These are phyloP conservation scores for Chloropsis hardwickii DNA, from an alignment of 2,113 vertebrate genomes.

Conservation along the genomic window DNA sequence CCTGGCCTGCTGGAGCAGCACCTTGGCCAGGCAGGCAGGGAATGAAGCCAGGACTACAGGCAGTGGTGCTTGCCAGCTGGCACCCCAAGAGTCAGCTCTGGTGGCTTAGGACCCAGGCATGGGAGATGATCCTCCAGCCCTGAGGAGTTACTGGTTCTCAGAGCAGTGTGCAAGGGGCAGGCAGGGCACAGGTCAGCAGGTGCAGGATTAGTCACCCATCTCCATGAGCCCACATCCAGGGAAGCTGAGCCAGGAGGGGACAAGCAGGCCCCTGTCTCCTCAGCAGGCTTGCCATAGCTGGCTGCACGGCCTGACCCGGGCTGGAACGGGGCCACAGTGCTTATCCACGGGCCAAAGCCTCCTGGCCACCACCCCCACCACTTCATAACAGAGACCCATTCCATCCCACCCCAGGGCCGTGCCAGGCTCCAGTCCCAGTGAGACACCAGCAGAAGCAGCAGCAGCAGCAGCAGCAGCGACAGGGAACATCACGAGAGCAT, in stretches of 20 bases:
- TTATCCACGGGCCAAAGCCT: background rate
- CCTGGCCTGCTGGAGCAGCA: background rate
- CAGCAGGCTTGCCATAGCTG: rapidly evolving
- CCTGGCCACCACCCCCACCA: background rate
- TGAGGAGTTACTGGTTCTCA: rapidly evolving
- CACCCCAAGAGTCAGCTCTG: background rate
- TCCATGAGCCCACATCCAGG: background rate
- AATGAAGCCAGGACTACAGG: background rate
- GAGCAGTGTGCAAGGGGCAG: rapidly evolving
- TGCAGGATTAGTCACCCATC: background rate
- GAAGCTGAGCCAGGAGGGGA: background rate
- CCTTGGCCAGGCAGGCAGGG: background rate
- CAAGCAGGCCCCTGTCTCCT: background rate
- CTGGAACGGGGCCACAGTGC: rapidly evolving
- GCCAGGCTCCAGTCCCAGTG: background rate
- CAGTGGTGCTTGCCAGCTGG: background rate
- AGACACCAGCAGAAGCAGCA: slow-evolving; percentile 30
- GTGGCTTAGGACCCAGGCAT: background rate
- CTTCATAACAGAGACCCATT: background rate
- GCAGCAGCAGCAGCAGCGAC: background rate
- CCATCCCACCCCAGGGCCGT: background rate
- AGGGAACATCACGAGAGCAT: slow-evolving; percentile 13
- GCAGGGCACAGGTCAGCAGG: background rate
- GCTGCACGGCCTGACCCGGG: background rate
- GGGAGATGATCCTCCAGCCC: background rate